phyloP scores from a whole-genome alignment of 2,888 invertebrate genomes.

The Drosophila buzzatii region DNA sequence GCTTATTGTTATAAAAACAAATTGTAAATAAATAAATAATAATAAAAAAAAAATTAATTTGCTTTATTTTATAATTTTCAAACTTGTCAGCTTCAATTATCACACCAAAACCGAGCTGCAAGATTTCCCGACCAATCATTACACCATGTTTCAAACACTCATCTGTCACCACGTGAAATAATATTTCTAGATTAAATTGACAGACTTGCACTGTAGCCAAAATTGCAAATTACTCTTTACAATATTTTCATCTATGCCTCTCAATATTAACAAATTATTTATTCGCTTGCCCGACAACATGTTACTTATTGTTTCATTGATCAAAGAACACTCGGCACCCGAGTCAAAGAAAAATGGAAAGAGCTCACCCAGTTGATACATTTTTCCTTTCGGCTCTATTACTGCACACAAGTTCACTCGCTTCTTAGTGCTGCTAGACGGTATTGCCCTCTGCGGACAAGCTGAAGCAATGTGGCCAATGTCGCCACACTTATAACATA shows the following conservation, averaged over 20 bases:
- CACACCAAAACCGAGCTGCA: background rate
- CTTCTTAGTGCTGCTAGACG: background rate
- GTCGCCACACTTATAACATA: too few relatives aligned
- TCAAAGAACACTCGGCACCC: background rate
- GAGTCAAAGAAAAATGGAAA: slow-evolving; percentile 2
- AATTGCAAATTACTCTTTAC: background rate
- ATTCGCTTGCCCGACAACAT: background rate
- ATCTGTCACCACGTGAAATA: slow-evolving; percentile 1
- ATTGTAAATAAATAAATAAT: too few relatives aligned
- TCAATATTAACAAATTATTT: background rate
- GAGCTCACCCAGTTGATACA: background rate
- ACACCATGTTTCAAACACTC: background rate
- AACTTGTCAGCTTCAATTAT: too few relatives aligned
- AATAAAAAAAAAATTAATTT: too few relatives aligned
- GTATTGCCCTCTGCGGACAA: background rate
- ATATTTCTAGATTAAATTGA: background rate
- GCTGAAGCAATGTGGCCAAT: too few relatives aligned
- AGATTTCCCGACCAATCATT: background rate
- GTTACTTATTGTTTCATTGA: background rate
- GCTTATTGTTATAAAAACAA: too few relatives aligned
- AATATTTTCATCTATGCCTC: background rate
- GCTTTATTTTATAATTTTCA: too few relatives aligned
- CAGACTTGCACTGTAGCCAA: background rate
- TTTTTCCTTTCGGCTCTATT: background rate
- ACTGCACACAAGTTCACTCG: background rate